A percentile compares a stretch with the other conserved stretches of the same genome.
Evolutionary conservation across 2,888 invertebrate species (phyloP).

Genomic region (Lasioglossum calceatum): DNA sequence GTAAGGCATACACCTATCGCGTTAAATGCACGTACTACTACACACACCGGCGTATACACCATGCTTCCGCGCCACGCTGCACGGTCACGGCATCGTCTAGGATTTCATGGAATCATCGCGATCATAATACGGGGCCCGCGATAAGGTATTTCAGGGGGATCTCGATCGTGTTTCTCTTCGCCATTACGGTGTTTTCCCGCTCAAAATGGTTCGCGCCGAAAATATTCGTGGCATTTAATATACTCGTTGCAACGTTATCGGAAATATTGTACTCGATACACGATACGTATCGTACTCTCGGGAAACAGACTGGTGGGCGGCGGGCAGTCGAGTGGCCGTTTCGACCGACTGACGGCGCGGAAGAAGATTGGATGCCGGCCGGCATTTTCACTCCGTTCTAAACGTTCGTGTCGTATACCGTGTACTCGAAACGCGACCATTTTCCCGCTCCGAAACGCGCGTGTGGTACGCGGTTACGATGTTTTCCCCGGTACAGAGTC

Average conservation of each 20-base stretch:
- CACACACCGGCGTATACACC: slow-evolving; percentile 54
- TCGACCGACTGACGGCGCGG: slow-evolving; percentile 83
- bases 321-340: slow-evolving; percentile 72
- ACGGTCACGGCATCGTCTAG: slow-evolving; percentile 41
- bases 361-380: slow-evolving; percentile 69
- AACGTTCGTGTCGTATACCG: slow-evolving; percentile 23
- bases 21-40: slow-evolving; percentile 33
- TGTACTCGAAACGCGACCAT: background rate
- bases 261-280: slow-evolving; percentile 4
- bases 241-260: background rate
- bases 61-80: slow-evolving; percentile 68
- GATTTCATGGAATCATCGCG: slow-evolving; percentile 31
- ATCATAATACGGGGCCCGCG: slow-evolving; percentile 24
- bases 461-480: slow-evolving; percentile 20
- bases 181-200: slow-evolving; percentile 35
- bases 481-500: slow-evolving; percentile 42
- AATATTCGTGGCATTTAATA: slow-evolving; percentile 6
- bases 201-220: background rate
- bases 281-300: slow-evolving; percentile 32
- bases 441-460: background rate
- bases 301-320: slow-evolving; percentile 53
- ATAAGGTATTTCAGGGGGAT: slow-evolving; percentile 19
- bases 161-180: background rate
- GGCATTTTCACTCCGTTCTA: slow-evolving; percentile 64
- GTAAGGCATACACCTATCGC: slow-evolving; percentile 26